These are phyloP conservation scores for Lordiphosa collinella DNA, from an alignment of 1,140 invertebrate species.

Conservation along the genomic window DNA sequence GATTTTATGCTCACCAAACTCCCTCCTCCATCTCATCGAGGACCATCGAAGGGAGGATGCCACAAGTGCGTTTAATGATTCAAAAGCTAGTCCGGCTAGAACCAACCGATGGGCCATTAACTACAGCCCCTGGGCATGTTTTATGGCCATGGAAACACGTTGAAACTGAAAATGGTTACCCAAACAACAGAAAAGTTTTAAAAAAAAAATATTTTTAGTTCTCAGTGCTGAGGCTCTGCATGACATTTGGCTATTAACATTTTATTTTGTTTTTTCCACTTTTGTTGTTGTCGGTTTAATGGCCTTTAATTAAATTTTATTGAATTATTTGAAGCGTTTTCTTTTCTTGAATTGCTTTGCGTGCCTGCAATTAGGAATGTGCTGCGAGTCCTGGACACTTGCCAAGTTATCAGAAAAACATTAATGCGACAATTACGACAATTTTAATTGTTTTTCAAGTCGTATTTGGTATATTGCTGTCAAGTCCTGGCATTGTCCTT, in stretches of 20 bases:
- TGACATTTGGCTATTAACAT: constrained; percentile 60
- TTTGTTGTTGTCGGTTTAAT: constrained; percentile 10
- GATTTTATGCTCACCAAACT: constrained; percentile 1
- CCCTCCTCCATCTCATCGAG: background rate
- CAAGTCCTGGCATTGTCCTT: constrained; percentile 23
- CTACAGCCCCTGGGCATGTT: constrained; percentile 64
- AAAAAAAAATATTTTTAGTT: constrained; percentile 30
- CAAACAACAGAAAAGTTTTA: constrained; percentile 26
- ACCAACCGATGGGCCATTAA: constrained; percentile 57
- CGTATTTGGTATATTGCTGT: constrained; percentile 39
- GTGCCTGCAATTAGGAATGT: constrained; percentile 37
- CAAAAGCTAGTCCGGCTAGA: constrained; percentile 45
- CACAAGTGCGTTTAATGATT: constrained; percentile 72
- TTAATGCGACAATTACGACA: constrained; percentile 72
- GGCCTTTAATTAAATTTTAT: constrained; percentile 57
- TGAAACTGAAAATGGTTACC: constrained; percentile 32
- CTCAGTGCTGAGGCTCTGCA: constrained; percentile 15
- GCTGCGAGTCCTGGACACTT: constrained; percentile 28
- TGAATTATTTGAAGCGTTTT: constrained; percentile 29
- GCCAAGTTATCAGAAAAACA: constrained; percentile 71
- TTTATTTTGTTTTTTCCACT: constrained; percentile 4
- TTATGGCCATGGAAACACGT: constrained; percentile 64
- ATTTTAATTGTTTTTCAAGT: constrained; percentile 71
- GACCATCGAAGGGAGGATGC: constrained; percentile 10
- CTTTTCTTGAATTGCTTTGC: constrained; percentile 37